Base-by-base conservation (phyloP, 35 echinoderm and acorn worm species). In the Ophiothrix spiculata region DNA sequence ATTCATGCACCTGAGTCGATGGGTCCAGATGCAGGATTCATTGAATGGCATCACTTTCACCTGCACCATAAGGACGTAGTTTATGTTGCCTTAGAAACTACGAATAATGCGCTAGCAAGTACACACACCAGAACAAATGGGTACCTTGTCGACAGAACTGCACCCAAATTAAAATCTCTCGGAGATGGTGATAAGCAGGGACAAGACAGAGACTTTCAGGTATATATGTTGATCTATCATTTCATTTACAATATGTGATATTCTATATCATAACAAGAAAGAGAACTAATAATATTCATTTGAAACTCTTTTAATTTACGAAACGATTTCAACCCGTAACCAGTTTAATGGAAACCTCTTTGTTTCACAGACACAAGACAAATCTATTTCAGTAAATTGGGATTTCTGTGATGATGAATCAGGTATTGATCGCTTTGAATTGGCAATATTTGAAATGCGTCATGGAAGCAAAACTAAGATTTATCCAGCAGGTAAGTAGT, bases 21-120 rank as follows among this genome's bases (percentile, higher is more conserved):
- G n/a, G 56, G 78, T 11, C 63, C 39, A 21, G 29, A 74, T 16
- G 28, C 79, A 31, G n/a, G 38, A n/a, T 83, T 11, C 16, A 76
- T 89, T 74, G 64, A 89, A 41, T 89, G 87, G 87, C 87, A 89
- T 89, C 87, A 89, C 39, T 89, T 89, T 64, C 87, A 89, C n/a
- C 87, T 89, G 33, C 79, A 83, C 36, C 79, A 89, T 81, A 80
- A 82, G 28, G 87, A 89, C 41, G 37, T 83, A 36, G 87, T 89
- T 11, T 83, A 82, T n/a, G 31, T 89, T 33, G 34, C 81, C 37
- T 37, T 89, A 38, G 79, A 81, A 33, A 80, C 60, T 6, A 45
- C 83, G 29, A 89, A 89, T 79, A 34, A 80, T 38, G 87, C 87
- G 31, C 49, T 81, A 21, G 35, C 39, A 34, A 36, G 60, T 21